These are phyloP conservation scores for Leiothrix lutea DNA, from an alignment of 2,113 vertebrate species.

Conservation along the genomic window DNA sequence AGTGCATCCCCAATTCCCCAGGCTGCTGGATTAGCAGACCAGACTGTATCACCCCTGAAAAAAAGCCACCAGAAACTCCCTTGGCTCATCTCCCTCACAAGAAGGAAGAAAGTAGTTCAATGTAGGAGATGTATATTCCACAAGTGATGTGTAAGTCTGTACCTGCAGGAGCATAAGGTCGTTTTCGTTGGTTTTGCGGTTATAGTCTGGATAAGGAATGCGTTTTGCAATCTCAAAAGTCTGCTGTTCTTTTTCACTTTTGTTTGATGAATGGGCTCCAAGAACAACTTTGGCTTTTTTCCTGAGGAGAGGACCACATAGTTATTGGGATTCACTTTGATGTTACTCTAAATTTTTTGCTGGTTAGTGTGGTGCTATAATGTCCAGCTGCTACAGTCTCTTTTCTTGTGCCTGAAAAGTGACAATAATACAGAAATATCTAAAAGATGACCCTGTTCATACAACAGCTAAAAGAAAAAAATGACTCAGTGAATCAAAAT, in stretches of 20 bases:
- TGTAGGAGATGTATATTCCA: background rate
- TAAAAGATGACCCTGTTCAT: background rate
- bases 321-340: background rate
- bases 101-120: background rate
- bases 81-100: background rate
- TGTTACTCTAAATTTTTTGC: background rate
- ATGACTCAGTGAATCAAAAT: background rate
- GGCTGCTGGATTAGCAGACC: background rate
- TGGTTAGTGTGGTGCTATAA: background rate
- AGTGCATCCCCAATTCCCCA: background rate
- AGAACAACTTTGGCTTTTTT: background rate
- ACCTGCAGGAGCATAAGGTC: constrained; percentile 75
- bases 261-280: constrained; percentile 49
- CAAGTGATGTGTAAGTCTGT: background rate
- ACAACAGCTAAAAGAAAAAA: background rate
- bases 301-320: constrained; percentile 14
- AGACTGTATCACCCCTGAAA: background rate
- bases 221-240: accelerated
- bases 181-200: accelerated
- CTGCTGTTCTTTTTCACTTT: background rate
- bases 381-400: background rate
- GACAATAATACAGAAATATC: background rate
- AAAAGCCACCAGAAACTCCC: background rate
- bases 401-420: background rate
- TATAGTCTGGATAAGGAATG: background rate